These are phyloP conservation scores for Pomatostomus ruficeps DNA, from an alignment of 2,113 vertebrate genomes.

Conservation along the genomic window DNA sequence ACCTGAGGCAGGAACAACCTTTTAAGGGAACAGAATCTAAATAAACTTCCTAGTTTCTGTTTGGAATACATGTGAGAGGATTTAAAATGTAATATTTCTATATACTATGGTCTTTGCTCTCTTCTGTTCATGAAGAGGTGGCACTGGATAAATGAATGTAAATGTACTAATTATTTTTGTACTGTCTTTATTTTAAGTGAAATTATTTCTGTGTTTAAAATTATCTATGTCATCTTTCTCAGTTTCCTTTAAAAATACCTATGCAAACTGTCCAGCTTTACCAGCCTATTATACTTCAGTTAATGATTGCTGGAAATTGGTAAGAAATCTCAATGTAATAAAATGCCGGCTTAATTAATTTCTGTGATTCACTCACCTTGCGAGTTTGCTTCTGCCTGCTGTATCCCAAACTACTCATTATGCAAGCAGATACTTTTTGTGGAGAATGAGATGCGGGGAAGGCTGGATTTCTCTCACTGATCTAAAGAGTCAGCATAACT, in stretches of 20 bases:
- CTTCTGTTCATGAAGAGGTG: slow-evolving; percentile 21
- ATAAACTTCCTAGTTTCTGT: not conserved
- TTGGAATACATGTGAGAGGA: not conserved
- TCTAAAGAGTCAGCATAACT: not conserved
- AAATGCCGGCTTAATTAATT: not conserved
- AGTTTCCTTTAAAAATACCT: not conserved
- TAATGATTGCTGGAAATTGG: not conserved
- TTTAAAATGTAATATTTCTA: not conserved
- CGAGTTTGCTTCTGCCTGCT: not conserved
- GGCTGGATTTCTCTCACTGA: not conserved
- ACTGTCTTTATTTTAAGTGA: slow-evolving; percentile 35
- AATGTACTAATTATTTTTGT: slow-evolving; percentile 54
- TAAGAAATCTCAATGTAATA: slow-evolving; percentile 13
- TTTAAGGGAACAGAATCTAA: not conserved
- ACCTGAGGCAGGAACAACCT: not conserved
- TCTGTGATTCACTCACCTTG: not conserved
- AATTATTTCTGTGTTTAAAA: not conserved
- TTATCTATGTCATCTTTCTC: not conserved
- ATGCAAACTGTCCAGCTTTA: slow-evolving; percentile 17
- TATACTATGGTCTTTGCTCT: not conserved
- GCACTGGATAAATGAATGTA: slow-evolving; percentile 36
- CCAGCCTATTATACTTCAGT: not conserved
- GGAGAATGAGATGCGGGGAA: not conserved
- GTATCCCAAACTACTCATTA: not conserved
- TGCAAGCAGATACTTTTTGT: not conserved